Conservation (phyloP, 2,888 invertebrate genomes). For the Oscheius sp. region DNA sequence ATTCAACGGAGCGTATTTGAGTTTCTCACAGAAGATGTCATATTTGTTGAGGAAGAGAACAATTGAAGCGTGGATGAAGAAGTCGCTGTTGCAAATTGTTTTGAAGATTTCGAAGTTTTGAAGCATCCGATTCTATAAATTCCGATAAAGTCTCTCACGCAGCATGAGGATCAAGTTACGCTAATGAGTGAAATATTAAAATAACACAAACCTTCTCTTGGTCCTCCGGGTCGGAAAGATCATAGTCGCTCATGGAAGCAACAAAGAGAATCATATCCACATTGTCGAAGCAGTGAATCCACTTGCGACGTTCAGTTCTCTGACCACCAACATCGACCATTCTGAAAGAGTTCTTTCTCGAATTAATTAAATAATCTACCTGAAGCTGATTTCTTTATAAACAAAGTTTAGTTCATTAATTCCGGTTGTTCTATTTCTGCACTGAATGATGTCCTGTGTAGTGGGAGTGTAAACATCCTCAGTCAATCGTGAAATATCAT, state of each 20-base stretch:
- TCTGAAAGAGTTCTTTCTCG: no score
- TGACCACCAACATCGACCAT: conserved; percentile 64
- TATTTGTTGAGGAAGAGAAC: conserved; percentile 65
- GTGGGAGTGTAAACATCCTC: conserved; percentile 54
- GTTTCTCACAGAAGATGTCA: conserved; percentile 70
- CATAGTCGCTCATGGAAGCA: conserved; percentile 53
- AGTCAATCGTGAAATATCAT: conserved; percentile 49
- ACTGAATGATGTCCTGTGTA: conserved; percentile 69
- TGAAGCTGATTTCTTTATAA: conserved; percentile 53
- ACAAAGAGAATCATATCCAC: conserved; percentile 58
- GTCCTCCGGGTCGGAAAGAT: conserved; percentile 57
- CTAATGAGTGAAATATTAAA: neutral
- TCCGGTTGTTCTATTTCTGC: conserved; percentile 53
- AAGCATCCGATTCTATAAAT: conserved; percentile 69
- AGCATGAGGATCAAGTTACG: neutral
- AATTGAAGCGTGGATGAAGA: conserved; percentile 71
- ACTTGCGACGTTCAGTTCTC: conserved; percentile 56
- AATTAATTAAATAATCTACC: no score
- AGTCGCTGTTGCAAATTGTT: conserved; percentile 69
- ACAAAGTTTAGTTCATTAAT: conserved; percentile 51
- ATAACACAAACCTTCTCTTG: conserved; percentile 33
- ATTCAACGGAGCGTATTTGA: conserved; percentile 62
- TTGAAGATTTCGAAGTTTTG: conserved; percentile 61
- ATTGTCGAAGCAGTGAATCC: conserved; percentile 62
- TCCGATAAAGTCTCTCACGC: neutral